Percentiles rank a stretch among this genome's conserved stretches.
Evolutionary conservation across 2,888 invertebrate genomes (phyloP).

Genomic region (Chrysopilus asiliformis): DNA sequence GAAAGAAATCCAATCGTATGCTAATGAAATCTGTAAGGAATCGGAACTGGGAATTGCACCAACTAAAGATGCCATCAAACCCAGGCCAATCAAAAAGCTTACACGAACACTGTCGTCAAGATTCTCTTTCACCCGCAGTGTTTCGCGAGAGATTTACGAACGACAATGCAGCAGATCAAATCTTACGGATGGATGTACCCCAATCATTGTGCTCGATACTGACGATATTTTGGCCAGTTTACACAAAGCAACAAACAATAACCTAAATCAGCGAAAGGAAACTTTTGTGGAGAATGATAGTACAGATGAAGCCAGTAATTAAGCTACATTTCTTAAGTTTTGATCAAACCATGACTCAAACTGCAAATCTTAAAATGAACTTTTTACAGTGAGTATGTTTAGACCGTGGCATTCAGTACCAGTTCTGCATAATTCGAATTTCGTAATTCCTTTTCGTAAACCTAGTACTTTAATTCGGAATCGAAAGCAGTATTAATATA

Average conservation of each 20-base stretch:
- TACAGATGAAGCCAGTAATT: constrained; percentile 33
- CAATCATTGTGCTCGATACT: constrained; percentile 32
- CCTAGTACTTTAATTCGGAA: too few species aligned
- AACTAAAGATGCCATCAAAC: constrained; percentile 5
- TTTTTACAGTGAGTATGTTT: too few species aligned
- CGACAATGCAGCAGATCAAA: constrained; percentile 28
- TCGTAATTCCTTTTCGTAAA: too few species aligned
- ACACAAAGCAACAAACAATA: constrained; percentile 26
- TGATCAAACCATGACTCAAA: too few species aligned
- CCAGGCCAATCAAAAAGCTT: constrained; percentile 25
- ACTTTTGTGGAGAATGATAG: constrained; percentile 27
- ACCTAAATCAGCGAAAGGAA: constrained; percentile 16
- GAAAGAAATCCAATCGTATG: constrained; percentile 45
- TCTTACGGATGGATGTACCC: constrained; percentile 35
- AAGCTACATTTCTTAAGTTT: constrained; percentile 3
- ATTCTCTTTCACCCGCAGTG: constrained; percentile 36
- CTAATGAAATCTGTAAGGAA: constrained; percentile 42
- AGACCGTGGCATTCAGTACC: too few species aligned
- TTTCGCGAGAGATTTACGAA: constrained; percentile 35
- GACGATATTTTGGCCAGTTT: constrained; percentile 29
- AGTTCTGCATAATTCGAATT: too few species aligned
- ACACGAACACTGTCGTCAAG: constrained; percentile 34
- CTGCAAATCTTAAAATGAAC: too few species aligned
- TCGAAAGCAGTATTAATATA: too few species aligned
- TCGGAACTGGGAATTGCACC: constrained; percentile 20